These are phyloP conservation scores for Aplocera efformata DNA, from an alignment of 2,888 invertebrate species.

Conservation along the genomic window DNA sequence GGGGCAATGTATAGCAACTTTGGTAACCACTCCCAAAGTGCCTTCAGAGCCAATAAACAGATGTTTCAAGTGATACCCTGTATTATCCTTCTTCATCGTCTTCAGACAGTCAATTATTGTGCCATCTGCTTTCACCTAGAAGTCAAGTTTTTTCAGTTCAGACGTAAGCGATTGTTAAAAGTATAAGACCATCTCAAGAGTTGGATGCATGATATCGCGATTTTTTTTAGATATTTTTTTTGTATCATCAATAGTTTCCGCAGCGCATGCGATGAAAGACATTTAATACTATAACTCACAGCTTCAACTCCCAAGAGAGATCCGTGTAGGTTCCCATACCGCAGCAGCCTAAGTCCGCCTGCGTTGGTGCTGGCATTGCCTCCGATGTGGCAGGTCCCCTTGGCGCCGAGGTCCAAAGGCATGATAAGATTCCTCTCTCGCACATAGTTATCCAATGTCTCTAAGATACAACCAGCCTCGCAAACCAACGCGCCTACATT, in stretches of 20 bases:
- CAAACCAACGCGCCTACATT: constrained; percentile 86
- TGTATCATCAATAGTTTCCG: too few species aligned
- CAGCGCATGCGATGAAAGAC: too few species aligned
- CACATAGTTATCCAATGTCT: constrained; percentile 89
- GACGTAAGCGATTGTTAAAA: too few species aligned
- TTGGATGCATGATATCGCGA: too few species aligned
- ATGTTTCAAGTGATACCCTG: constrained; percentile 98
- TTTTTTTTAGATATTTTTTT: too few species aligned
- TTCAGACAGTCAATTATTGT: constrained; percentile 91
- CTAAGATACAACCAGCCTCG: constrained; percentile 96
- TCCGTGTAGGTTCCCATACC: constrained; percentile 97
- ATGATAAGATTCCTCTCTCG: constrained; percentile 90
- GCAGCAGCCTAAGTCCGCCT: constrained; percentile 94
- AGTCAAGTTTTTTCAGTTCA: background rate
- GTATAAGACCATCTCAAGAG: too few species aligned
- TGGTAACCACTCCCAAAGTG: constrained; percentile 95
- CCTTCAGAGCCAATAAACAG: constrained; percentile 99
- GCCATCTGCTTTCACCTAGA: constrained; percentile 91
- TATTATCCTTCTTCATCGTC: constrained; percentile 96
- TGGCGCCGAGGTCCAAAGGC: constrained; percentile 98
- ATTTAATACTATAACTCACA: too few species aligned
- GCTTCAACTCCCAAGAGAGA: constrained; percentile 95
- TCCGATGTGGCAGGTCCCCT: constrained; percentile 96
- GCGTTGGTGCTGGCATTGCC: constrained; percentile 98
- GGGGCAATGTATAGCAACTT: constrained; percentile 94